Base-by-base conservation (phyloP, 1,140 invertebrate species). In the Latrodectus geometricus region DNA sequence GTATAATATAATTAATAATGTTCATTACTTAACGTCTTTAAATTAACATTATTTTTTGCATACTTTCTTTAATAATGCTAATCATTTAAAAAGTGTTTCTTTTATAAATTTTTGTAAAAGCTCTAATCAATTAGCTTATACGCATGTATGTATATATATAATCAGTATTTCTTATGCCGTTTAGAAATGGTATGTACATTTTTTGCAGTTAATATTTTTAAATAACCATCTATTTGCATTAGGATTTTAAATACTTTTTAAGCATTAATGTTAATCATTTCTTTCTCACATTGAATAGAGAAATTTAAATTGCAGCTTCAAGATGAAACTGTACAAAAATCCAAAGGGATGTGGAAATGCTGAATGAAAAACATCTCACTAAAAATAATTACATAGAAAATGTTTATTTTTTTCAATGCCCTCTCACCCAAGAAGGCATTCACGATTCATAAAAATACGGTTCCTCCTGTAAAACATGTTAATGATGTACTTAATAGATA, bases 401-500 rank as follows among this genome's bases (percentile, higher is more conserved):
- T 54, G 76, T 0, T 78, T 66, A 49, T 68, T 52, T 76, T 48
- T 73, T 73, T 76, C 52, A 21, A 54, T 61, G 8, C 17, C n/a
- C 48, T 78, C n/a, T 17, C 48, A 17, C 76, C 17, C 17, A 66
- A 61, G 21, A 78, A 68, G 56, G 17, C 65, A 65, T 70, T 61
- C 15, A 17, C 69, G 66, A 80, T 21, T 80, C 78, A 69, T 52
- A 80, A 80, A 80, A 69, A 75, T 35, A 35, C 52, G 72, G 72
- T 54, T 56, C 54, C 70, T 56, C 56, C 56, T 83, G 20, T 83
- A 50, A 74, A 83, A 74, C 70, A 61, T 75, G 72, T 83, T 83
- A 83, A 83, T 83, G 81, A 83, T 52, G 81, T 68, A 66, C 72
- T 83, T 83, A 75, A 83, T 75, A 83, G 81, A 75, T 23, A 75